Percentiles rank a stretch among this genome's conserved stretches.
Conservation (phyloP, 2,113 vertebrate genomes). For the Tringa solitaria region DNA sequence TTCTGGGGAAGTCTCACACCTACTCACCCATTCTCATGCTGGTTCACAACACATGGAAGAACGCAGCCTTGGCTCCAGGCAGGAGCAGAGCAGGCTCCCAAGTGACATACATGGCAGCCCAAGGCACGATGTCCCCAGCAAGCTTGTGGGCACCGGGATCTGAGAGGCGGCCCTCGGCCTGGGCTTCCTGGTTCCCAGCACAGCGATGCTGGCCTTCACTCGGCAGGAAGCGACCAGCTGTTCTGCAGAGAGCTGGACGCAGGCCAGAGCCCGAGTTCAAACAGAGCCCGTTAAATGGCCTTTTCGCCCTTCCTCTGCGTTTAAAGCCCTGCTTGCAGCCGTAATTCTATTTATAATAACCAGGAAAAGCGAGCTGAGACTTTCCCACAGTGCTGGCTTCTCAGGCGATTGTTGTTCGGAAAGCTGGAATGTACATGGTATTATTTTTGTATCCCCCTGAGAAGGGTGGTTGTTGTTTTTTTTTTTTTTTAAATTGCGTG, state of each 20-base stretch:
- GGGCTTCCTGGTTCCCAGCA: background rate
- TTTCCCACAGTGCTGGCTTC: slow-evolving; percentile 58
- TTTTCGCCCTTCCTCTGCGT: background rate
- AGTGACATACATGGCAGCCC: fast-evolving
- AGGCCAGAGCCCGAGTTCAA: slow-evolving; percentile 39
- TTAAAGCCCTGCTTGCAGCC: slow-evolving; percentile 23
- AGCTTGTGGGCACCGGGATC: fast-evolving
- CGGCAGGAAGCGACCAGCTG: slow-evolving; percentile 39
- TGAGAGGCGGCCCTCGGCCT: background rate
- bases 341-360: slow-evolving; percentile 62
- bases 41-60: fast-evolving
- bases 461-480: background rate
- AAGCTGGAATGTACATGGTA: slow-evolving; percentile 37
- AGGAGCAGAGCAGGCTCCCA: fast-evolving
- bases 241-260: slow-evolving; percentile 10
- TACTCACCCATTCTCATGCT: fast-evolving
- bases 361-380: slow-evolving; percentile 60
- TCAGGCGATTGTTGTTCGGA: slow-evolving; percentile 47
- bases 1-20: background rate
- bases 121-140: fast-evolving
- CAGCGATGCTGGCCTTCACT: fast-evolving
- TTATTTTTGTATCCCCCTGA: slow-evolving; percentile 54
- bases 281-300: slow-evolving; percentile 32
- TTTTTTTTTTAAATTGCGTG: background rate
- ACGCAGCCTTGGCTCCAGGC: fast-evolving